A percentile compares a stretch with the other conserved stretches of the same genome.
phyloP scores from a whole-genome alignment of 2,113 vertebrate genomes.

The Mormyrus iriodes region DNA sequence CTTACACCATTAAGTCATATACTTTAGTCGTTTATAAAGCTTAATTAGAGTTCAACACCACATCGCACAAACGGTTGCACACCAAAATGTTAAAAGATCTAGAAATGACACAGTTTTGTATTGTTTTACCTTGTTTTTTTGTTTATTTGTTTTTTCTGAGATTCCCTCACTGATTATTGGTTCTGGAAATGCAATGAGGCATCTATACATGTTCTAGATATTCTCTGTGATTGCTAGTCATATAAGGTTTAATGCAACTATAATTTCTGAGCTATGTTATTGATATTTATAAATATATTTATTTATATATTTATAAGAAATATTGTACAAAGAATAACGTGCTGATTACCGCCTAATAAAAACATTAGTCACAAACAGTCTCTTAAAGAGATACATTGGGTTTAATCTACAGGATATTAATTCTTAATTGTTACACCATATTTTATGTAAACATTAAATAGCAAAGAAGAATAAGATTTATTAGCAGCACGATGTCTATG shows the following conservation, averaged over 20 bases:
- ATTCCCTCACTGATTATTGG: background rate
- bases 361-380: background rate
- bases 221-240: background rate
- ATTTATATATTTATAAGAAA: background rate
- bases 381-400: background rate
- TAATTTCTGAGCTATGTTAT: background rate
- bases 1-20: background rate
- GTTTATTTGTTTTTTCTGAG: background rate
- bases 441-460: too few relatives aligned
- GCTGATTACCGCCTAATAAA: background rate
- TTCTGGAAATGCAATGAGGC: background rate
- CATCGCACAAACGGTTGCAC: background rate
- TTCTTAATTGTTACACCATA: too few relatives aligned
- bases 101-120: background rate
- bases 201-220: background rate
- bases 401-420: background rate
- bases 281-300: background rate
- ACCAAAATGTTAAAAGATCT: background rate
- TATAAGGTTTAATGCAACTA: background rate
- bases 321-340: background rate
- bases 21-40: conserved; percentile 1
- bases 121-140: background rate
- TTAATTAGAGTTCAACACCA: background rate
- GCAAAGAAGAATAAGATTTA: background rate
- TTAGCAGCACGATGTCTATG: background rate